A percentile compares a stretch with the other conserved stretches of the same genome.
Conservation (phyloP, 2,888 invertebrate genomes). For the Boloria euphrosyne region DNA sequence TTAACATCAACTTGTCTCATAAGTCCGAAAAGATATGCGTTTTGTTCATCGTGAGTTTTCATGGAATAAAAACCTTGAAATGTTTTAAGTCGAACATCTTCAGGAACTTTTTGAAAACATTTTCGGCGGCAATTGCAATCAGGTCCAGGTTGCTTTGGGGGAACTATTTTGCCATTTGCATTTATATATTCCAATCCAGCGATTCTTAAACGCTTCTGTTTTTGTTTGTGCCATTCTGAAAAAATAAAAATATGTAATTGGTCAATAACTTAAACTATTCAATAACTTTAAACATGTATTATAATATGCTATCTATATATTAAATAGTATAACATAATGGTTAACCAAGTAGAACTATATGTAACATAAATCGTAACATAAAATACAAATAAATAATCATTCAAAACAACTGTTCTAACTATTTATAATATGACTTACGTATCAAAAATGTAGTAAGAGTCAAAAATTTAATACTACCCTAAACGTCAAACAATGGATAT, state of each 20-base stretch:
- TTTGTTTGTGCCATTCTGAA: conserved; percentile 83
- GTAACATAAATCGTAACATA: background rate
- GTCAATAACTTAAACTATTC: too few species aligned
- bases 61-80: conserved; percentile 82
- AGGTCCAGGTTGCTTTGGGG: conserved; percentile 78
- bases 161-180: conserved; percentile 81
- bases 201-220: conserved; percentile 79
- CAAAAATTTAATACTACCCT: conserved; percentile 52
- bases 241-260: conserved; percentile 35
- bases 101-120: conserved; percentile 79
- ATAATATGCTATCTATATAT: background rate
- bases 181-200: conserved; percentile 81
- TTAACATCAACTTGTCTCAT: conserved; percentile 83
- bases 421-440: conserved; percentile 47
- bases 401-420: conserved; percentile 37
- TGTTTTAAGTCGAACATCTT: conserved; percentile 74
- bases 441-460: conserved; percentile 76
- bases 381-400: conserved; percentile 13
- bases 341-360: background rate
- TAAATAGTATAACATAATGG: background rate
- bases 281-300: too few species aligned
- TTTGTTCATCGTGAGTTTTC: conserved; percentile 83
- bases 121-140: conserved; percentile 80
- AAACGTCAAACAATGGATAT: conserved; percentile 25
- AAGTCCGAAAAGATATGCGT: conserved; percentile 81